phyloP scores from a whole-genome alignment of 2,797 vertebrate genomes.

The Neosalanx taihuensis region DNA sequence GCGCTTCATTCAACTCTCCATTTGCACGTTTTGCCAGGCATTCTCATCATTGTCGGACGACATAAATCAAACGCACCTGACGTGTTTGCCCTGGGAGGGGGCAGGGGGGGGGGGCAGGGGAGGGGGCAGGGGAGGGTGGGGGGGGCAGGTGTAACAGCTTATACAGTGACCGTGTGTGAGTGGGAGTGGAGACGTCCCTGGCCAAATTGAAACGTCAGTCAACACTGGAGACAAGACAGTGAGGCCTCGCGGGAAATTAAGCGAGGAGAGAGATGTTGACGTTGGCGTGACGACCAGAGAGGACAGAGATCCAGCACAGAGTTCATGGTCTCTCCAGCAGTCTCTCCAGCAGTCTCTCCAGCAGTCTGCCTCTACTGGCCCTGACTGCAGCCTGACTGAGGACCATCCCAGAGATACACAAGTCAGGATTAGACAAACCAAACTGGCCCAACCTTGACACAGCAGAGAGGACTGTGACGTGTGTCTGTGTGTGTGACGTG shows the following conservation, averaged over 20 bases:
- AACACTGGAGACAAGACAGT: constrained; percentile 27
- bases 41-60: not conserved
- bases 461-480: too few relatives aligned
- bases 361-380: too few relatives aligned
- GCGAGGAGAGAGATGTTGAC: constrained; percentile 16
- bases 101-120: too few relatives aligned
- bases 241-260: constrained; percentile 59
- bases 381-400: too few relatives aligned
- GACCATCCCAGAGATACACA: too few relatives aligned
- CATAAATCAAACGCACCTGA: not conserved
- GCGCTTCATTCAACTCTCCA: not conserved
- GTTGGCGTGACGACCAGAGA: constrained; percentile 13
- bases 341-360: too few relatives aligned
- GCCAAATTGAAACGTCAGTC: constrained; percentile 51
- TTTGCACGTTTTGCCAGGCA: not conserved
- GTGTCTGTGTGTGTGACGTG: too few relatives aligned
- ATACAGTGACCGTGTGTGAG: not conserved
- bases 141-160: not conserved
- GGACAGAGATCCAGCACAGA: constrained; percentile 41
- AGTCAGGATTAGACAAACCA: too few relatives aligned
- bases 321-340: too few relatives aligned
- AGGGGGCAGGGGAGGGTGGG: too few relatives aligned
- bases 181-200: not conserved
- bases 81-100: not conserved
- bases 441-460: too few relatives aligned